Evolutionary conservation across 1,140 invertebrate species (phyloP).

Genomic region (Rhagoletis pomonella): DNA sequence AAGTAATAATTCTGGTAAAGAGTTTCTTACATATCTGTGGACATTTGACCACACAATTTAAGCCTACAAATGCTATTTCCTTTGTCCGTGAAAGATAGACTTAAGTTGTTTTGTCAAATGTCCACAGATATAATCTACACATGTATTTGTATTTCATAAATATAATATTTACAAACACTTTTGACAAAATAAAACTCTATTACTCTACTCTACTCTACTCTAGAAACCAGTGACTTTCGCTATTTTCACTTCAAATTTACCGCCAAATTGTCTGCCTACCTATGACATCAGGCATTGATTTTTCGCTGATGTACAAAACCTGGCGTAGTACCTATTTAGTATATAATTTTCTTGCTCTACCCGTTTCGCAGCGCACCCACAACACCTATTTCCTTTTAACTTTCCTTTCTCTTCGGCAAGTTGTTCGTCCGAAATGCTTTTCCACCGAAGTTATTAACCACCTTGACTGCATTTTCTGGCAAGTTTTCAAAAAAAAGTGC

Average conservation of each 20-base stretch:
- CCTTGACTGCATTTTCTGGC: conserved; percentile 41
- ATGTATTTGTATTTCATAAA: no score
- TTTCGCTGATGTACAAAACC: conserved; percentile 3
- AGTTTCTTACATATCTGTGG: no score
- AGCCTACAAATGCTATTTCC: no score
- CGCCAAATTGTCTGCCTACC: conserved; percentile 34
- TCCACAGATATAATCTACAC: no score
- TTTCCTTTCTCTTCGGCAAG: conserved; percentile 34
- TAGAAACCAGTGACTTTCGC: not conserved
- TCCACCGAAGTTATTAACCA: not conserved
- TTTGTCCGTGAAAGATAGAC: no score
- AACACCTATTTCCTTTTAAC: conserved; percentile 19
- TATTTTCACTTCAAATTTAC: not conserved
- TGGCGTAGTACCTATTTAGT: conserved; percentile 4
- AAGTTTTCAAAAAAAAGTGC: not conserved
- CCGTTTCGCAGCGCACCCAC: not conserved
- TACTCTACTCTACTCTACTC: not conserved
- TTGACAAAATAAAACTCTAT: no score
- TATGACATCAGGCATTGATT: conserved; percentile 40
- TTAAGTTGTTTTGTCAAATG: no score
- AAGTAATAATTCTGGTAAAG: no score
- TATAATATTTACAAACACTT: no score
- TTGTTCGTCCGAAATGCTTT: not conserved
- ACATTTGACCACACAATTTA: no score
- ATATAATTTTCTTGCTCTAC: not conserved